These are phyloP conservation scores for Coilia nasus DNA, from an alignment of 2,797 vertebrate genomes.

Conservation along the genomic window DNA sequence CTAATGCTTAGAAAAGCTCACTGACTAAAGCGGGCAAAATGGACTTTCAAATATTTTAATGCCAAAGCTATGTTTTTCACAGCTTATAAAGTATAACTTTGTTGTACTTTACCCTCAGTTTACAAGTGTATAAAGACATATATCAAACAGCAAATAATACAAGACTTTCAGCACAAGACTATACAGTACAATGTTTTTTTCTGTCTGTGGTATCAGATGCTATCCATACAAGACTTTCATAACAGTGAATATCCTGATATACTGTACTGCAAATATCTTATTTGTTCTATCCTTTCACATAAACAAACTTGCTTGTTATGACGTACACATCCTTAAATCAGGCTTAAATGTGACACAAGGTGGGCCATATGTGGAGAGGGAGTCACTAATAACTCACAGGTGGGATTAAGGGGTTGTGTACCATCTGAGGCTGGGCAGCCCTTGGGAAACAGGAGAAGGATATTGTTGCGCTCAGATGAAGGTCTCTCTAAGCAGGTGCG, in stretches of 20 bases:
- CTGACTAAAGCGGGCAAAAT: background rate
- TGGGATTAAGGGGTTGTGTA: background rate
- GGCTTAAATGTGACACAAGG: background rate
- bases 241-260: background rate
- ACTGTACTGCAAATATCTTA: background rate
- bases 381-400: background rate
- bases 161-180: background rate
- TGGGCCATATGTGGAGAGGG: background rate
- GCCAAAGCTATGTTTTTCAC: background rate
- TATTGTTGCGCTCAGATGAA: too few species aligned
- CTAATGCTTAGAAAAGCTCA: background rate
- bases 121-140: background rate
- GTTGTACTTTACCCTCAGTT: background rate
- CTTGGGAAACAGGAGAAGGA: background rate
- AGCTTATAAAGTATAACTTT: background rate
- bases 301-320: background rate
- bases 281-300: background rate
- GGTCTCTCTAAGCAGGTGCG: too few species aligned
- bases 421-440: background rate
- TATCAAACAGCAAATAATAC: background rate
- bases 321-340: background rate
- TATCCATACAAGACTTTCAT: background rate
- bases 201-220: background rate
- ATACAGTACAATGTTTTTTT: background rate
- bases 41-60: background rate